Percentiles rank a stretch among this genome's conserved stretches.
These are phyloP conservation scores for Numenius arquata DNA, from an alignment of 2,113 vertebrate species.

Conservation along the genomic window DNA sequence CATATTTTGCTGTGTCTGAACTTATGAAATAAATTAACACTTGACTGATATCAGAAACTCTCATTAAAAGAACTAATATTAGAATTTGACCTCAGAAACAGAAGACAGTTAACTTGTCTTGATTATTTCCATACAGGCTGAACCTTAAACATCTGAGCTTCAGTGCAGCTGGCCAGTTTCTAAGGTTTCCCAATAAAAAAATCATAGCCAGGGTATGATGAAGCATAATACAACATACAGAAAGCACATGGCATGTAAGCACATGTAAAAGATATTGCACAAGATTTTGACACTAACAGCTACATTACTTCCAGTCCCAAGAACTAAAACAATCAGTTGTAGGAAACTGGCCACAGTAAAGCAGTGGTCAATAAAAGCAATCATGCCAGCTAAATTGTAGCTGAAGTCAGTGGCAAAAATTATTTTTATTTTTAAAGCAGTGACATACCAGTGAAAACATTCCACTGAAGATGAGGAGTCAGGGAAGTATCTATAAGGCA, in stretches of 20 bases:
- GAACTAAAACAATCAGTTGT: slow-evolving; percentile 27
- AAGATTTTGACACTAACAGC: slow-evolving; percentile 28
- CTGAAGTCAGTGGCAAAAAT: slow-evolving; percentile 17
- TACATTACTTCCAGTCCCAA: slow-evolving; percentile 28
- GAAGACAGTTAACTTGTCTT: not conserved
- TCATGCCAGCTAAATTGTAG: slow-evolving; percentile 18
- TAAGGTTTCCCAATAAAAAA: not conserved
- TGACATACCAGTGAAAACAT: slow-evolving; percentile 53
- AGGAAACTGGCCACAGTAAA: not conserved
- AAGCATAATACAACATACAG: not conserved
- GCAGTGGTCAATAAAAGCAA: slow-evolving; percentile 50
- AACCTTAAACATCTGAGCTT: not conserved
- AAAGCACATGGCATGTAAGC: slow-evolving; percentile 2
- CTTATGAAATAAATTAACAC: not conserved
- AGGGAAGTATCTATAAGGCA: slow-evolving; percentile 47
- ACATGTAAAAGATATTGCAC: slow-evolving; percentile 25
- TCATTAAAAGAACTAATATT: not conserved
- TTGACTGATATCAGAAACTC: not conserved
- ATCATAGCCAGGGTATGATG: not conserved
- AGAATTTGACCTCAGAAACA: not conserved
- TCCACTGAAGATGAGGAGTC: slow-evolving; percentile 54
- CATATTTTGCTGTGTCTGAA: not conserved
- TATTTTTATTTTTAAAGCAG: slow-evolving; percentile 50
- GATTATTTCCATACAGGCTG: not conserved
- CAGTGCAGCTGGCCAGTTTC: not conserved